Conservation (phyloP, 2,113 vertebrate genomes). For the Notothenia coriiceps region DNA sequence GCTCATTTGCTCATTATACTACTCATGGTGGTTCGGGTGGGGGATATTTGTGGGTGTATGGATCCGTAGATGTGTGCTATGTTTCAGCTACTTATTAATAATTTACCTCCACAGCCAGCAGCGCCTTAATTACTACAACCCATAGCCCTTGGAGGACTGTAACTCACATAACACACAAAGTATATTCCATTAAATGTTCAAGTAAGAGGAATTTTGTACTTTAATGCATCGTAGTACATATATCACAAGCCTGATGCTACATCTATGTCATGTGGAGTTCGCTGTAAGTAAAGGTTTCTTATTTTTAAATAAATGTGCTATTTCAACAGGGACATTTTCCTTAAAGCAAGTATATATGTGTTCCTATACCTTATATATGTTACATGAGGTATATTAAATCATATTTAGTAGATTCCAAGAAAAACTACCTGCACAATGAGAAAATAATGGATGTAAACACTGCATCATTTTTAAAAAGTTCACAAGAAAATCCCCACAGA, state of each 20-base stretch:
- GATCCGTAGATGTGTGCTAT: background rate
- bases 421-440: no score
- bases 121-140: slow-evolving; percentile 31
- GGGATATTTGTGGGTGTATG: slow-evolving; percentile 9
- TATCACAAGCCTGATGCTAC: background rate
- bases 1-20: slow-evolving; percentile 34
- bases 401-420: no score
- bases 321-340: background rate
- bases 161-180: background rate
- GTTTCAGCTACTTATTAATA: slow-evolving; percentile 29
- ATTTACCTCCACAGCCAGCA: slow-evolving; percentile 21
- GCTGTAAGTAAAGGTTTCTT: background rate
- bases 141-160: background rate
- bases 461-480: background rate
- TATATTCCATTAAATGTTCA: background rate
- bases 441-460: no score
- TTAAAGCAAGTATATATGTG: background rate
- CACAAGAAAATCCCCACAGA: background rate
- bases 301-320: background rate
- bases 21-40: background rate
- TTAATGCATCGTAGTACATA: background rate
- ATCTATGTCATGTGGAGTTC: background rate
- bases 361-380: background rate
- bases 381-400: background rate
- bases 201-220: background rate